Evolutionary conservation across 2,888 invertebrate genomes (phyloP), one percentile per base, ranked within the genome.

Genomic region (Bruchidius siliquastri): DNA sequence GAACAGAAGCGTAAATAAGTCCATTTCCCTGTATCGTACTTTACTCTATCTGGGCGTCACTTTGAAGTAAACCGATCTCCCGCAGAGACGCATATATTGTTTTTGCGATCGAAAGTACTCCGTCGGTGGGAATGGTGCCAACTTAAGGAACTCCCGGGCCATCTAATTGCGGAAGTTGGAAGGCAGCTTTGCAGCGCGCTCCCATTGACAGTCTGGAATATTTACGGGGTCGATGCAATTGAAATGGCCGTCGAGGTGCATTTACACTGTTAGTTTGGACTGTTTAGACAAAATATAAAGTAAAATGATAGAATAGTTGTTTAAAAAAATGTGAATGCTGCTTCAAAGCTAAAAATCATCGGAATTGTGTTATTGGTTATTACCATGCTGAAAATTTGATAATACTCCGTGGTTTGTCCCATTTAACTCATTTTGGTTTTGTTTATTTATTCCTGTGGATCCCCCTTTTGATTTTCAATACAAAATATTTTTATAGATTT

Each of bases 161-260:
- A 67, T 72, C 67, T 70, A 74, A 72, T 74, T 68, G 74, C 30
- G 68, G 70, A 74, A 72, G 72, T 67, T 72, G 66, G 70, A n/a
- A 66, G 10, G 26, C 67, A 70, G 69, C 70, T 67, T 13, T 13
- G 49, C 49, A 49, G 18, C 49, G 49, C 49, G 49, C 49, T 8
- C 18, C 49, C 49, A 49, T 49, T 49, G 49, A 49, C 49, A 49
- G 49, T 49, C 49, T 49, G 49, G 49, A 49, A 49, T 49, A 49
- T 49, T 49, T 49, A 49, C 49, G 49, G 49, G 49, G 49, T 49
- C 49, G 49, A 49, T 49, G 49, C 49, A 49, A 49, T 49, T 49
- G 49, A 49, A 49, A 49, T 18, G 49, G 49, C 49, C 49, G 49
- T 13, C 6, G 49, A 49, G 49, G 49, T 18, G 49, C 49, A 49